phyloP scores from a whole-genome alignment of 2,797 vertebrate genomes.

The Eulemur albifrons region DNA sequence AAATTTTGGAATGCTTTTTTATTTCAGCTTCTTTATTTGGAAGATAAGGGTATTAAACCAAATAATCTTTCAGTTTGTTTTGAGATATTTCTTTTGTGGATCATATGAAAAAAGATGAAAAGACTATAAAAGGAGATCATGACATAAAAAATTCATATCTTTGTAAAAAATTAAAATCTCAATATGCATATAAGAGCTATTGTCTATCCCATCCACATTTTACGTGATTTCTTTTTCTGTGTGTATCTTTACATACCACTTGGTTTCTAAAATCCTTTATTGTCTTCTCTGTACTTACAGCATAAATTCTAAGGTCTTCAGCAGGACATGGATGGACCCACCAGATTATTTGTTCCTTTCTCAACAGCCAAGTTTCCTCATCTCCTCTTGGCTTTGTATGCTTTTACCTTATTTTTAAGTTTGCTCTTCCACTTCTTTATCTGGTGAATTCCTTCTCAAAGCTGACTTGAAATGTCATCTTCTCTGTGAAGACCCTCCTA shows the following conservation, averaged over 20 bases:
- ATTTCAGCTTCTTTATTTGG: neutral
- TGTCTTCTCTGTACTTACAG: neutral
- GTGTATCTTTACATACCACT: neutral
- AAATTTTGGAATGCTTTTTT: neutral
- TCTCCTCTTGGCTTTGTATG: neutral
- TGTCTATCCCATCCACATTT: neutral
- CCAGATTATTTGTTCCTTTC: neutral
- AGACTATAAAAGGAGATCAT: neutral
- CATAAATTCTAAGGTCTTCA: neutral
- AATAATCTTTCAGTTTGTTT: conserved; percentile 1
- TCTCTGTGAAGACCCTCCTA: neutral
- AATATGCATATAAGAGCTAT: neutral
- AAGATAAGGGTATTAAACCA: neutral
- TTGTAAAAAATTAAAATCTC: neutral
- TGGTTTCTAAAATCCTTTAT: neutral
- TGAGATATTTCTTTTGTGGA: neutral
- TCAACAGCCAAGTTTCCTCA: neutral
- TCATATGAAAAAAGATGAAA: neutral
- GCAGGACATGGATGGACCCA: neutral
- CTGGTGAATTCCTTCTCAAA: neutral
- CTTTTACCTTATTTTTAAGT: neutral
- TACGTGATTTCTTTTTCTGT: neutral
- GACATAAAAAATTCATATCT: neutral
- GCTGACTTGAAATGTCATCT: neutral
- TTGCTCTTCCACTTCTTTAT: neutral